Percentiles rank a stretch among this genome's conserved stretches.
phyloP scores from a whole-genome alignment of 2,888 invertebrate species.

The Chrysotoxum bicinctum region DNA sequence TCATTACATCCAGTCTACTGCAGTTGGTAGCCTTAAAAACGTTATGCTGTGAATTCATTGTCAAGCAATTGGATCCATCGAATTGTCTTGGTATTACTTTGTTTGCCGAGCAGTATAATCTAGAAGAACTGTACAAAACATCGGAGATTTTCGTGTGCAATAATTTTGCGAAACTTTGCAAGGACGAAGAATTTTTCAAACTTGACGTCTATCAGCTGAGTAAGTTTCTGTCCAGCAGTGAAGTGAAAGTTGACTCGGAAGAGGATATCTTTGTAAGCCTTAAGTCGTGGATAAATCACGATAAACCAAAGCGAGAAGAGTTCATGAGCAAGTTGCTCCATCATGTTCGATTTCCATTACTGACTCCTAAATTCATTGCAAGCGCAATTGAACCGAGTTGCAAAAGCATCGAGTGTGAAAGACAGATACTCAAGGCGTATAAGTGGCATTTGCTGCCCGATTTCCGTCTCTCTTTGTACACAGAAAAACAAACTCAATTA shows the following conservation, averaged over 20 bases:
- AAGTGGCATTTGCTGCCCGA: slow-evolving; percentile 27
- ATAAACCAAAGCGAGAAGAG: not conserved
- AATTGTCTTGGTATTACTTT: slow-evolving; percentile 37
- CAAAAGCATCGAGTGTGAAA: not conserved
- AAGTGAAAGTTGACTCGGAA: slow-evolving; percentile 2
- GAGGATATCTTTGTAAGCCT: slow-evolving; percentile 21
- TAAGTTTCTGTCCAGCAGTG: slow-evolving; percentile 7
- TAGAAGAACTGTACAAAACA: not conserved
- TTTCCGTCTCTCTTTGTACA: not conserved
- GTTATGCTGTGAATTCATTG: slow-evolving; percentile 24
- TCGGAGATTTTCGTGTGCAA: not conserved
- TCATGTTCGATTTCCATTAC: slow-evolving; percentile 14
- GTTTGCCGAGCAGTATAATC: slow-evolving; percentile 21
- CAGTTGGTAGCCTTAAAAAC: not conserved
- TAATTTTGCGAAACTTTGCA: not conserved
- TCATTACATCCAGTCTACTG: not conserved
- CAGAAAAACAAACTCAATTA: not conserved
- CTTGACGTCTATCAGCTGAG: slow-evolving; percentile 5
- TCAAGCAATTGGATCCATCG: slow-evolving; percentile 3
- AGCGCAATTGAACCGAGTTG: not conserved
- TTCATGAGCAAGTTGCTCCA: not conserved
- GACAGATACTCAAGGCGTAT: not conserved
- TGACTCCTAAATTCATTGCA: slow-evolving; percentile 2
- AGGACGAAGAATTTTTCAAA: slow-evolving; percentile 15
- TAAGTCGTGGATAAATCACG: slow-evolving; percentile 22